Base-by-base conservation (phyloP, 2,797 vertebrate genomes). In the Macrochelys suwanniensis region DNA sequence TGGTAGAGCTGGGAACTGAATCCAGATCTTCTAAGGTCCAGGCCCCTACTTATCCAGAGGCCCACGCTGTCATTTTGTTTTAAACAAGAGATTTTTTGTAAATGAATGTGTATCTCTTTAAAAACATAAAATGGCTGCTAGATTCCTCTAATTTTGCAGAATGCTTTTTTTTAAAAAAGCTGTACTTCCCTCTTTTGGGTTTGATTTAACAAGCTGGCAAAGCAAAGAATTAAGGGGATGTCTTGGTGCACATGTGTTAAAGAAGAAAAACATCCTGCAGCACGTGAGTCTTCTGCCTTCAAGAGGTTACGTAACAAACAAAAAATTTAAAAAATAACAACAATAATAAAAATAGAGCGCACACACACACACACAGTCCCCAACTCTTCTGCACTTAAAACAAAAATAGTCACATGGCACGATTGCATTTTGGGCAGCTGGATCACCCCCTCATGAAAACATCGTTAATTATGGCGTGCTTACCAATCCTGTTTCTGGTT, bases 91-190 rank as follows among this genome's bases (percentile, higher is more conserved):
- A 88, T 94, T 82, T 51, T 80, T 87, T 85, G 77, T n/a, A 4
- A 83, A 94, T 42, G n/a, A 45, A 8, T 11, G 3, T 45, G n/a
- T 2, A 2, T 59, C 80, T 92, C 90, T 82, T 59, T 37, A 54
- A 42, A 91, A 95, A 96, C 31, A 82, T 51, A 56, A 56, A 96
- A 91, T 91, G 92, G 91, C 93, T 97, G 89, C 92, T 89, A 28
- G 68, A 84, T 93, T 96, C 95, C 80, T 95, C 82, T 87, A 85
- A 93, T 95, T 82, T 80, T 96, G 95, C 93, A 0, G 0, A 51
- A 45, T 77, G 25, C 76, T 88, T 89, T 94, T 31, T 45, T 89
- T n/a, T 87, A 89, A 90, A 4, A 26, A 87, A 90, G 37, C 82
- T 77, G 53, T 7, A 2, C 28, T 96, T 89, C 93, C 93, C 94